Evolutionary conservation across 2,888 invertebrate genomes (phyloP).

Genomic region (Eristalis tenax): DNA sequence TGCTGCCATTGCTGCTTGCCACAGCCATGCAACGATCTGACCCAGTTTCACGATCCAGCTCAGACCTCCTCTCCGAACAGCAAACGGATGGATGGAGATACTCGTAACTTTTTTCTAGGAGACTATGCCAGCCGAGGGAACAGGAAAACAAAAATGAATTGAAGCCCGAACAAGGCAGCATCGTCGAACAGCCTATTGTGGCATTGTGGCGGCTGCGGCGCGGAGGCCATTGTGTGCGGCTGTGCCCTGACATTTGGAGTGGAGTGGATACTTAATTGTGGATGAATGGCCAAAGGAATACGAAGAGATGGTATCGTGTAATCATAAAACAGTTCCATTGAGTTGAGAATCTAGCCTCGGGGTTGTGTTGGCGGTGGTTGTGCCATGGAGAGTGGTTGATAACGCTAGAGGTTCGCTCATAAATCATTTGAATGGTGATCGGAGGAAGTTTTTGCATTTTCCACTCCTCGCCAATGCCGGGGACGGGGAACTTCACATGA

Average conservation of each 20-base stretch:
- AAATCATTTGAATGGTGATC: background rate
- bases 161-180: background rate
- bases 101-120: conserved; percentile 44
- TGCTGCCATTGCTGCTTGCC: too few species aligned
- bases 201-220: conserved; percentile 10
- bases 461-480: background rate
- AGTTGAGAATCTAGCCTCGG: background rate
- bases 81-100: background rate
- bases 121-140: background rate
- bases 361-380: background rate
- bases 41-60: conserved; percentile 63
- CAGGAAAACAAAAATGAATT: background rate
- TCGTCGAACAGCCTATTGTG: conserved; percentile 59
- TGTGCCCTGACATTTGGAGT: conserved; percentile 54
- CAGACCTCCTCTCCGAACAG: conserved; percentile 32
- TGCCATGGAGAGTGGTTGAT: background rate
- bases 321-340: conserved; percentile 11
- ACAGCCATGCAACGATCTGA: conserved; percentile 56
- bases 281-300: conserved; percentile 16
- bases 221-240: conserved; percentile 31
- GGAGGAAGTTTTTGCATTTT: background rate
- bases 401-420: background rate
- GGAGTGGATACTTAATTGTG: conserved; percentile 40
- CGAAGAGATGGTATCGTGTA: conserved; percentile 23
- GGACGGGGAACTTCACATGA: background rate